These are phyloP conservation scores for Chrysolina haemoptera DNA, from an alignment of 2,888 invertebrate species.

Conservation along the genomic window DNA sequence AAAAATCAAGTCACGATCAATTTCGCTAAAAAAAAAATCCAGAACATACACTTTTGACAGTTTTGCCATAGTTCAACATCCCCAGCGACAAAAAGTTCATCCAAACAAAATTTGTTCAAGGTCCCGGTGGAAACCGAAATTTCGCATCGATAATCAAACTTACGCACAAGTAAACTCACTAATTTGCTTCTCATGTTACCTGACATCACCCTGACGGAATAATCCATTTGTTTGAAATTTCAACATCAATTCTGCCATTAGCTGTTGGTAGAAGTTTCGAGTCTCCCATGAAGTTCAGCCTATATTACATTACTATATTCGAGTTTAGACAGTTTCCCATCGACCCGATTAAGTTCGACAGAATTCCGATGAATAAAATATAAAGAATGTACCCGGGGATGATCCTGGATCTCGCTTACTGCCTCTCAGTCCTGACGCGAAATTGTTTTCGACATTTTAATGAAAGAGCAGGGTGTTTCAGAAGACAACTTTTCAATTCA, in stretches of 20 bases:
- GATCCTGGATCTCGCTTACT: no score
- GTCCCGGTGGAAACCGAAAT: not conserved
- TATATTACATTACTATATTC: not conserved
- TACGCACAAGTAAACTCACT: not conserved
- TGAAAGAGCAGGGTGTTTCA: no score
- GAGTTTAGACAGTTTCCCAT: not conserved
- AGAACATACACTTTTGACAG: no score
- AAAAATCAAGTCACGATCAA: no score
- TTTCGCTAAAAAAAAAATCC: no score
- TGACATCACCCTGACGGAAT: slow-evolving; percentile 15
- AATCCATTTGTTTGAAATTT: slow-evolving; percentile 9
- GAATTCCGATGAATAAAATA: not conserved
- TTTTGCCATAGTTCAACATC: no score
- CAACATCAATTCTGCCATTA: slow-evolving; percentile 8
- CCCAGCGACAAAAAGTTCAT: no score
- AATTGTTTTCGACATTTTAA: no score
- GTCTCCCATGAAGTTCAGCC: not conserved
- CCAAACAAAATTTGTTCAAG: no score
- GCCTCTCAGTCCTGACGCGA: no score
- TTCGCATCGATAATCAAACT: not conserved
- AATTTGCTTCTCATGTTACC: slow-evolving; percentile 16
- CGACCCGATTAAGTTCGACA: not conserved
- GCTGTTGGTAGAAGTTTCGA: not conserved
- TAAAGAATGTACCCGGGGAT: not conserved
- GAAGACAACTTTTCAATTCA: no score